phyloP scores from a whole-genome alignment of 2,113 vertebrate species.

The Mungos mungo region DNA sequence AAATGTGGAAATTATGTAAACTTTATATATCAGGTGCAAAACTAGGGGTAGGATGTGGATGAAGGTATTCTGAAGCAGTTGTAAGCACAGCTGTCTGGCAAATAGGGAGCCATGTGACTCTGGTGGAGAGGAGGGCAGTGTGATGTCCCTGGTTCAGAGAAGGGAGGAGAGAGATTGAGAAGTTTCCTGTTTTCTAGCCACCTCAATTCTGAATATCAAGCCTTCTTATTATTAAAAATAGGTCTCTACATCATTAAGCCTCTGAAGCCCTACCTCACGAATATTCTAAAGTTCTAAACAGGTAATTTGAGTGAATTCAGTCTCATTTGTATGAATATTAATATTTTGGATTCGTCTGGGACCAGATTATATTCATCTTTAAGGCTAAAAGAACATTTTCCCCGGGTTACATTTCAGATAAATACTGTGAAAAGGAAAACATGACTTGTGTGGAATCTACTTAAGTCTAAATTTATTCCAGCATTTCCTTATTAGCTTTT shows the following conservation, averaged over 20 bases:
- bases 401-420: neutral
- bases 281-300: slow-evolving; percentile 19
- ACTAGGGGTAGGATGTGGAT: neutral
- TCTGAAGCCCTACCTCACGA: neutral
- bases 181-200: neutral
- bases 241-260: neutral
- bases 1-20: neutral
- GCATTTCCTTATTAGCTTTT: neutral
- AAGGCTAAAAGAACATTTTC: neutral
- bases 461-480: neutral
- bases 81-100: neutral
- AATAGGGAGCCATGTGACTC: neutral
- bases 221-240: neutral
- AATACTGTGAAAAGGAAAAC: neutral
- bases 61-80: neutral
- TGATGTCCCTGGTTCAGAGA: neutral
- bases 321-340: neutral
- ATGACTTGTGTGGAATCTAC: neutral
- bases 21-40: neutral
- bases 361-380: neutral
- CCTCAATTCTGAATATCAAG: neutral
- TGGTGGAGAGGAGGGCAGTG: neutral
- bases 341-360: neutral
- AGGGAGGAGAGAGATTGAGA: neutral
- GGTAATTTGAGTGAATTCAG: neutral